Conservation (phyloP, 2,888 invertebrate species). For the Tachina fera region DNA sequence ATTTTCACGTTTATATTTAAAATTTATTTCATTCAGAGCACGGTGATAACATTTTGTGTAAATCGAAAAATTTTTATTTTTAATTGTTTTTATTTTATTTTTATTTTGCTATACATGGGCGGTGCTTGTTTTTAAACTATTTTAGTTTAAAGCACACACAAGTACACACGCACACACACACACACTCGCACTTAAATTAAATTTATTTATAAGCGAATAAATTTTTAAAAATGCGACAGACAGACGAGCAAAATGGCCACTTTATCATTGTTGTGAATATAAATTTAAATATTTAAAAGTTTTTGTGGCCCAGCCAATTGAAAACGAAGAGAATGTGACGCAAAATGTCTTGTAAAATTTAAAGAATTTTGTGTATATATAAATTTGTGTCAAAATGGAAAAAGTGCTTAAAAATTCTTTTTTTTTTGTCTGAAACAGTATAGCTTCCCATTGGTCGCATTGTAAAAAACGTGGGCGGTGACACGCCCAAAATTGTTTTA, state of each 20-base stretch:
- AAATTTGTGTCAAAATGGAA: not conserved
- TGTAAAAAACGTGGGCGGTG: too few relatives aligned
- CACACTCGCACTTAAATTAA: not conserved
- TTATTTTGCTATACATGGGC: slow-evolving; percentile 30
- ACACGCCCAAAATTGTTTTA: too few relatives aligned
- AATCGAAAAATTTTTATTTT: not conserved
- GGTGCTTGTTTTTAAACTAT: slow-evolving; percentile 47
- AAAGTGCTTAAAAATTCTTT: too few relatives aligned
- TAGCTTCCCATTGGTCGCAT: too few relatives aligned
- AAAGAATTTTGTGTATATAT: not conserved
- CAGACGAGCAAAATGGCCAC: slow-evolving; percentile 43
- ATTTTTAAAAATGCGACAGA: slow-evolving; percentile 25
- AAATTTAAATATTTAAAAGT: slow-evolving; percentile 46
- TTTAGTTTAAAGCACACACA: slow-evolving; percentile 27
- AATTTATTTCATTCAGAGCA: slow-evolving; percentile 24
- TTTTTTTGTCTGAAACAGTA: too few relatives aligned
- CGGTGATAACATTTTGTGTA: slow-evolving; percentile 38
- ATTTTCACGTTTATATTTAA: slow-evolving; percentile 35
- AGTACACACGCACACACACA: not conserved
- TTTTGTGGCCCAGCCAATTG: slow-evolving; percentile 49
- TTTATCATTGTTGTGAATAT: slow-evolving; percentile 21
- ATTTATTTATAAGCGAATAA: slow-evolving; percentile 37
- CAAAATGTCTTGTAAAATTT: not conserved
- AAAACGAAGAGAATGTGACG: not conserved
- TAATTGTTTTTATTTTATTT: not conserved